These are phyloP conservation scores for Actinopyga echinites DNA, from an alignment of 53 echinoderm and acorn worm species.

Conservation along the genomic window DNA sequence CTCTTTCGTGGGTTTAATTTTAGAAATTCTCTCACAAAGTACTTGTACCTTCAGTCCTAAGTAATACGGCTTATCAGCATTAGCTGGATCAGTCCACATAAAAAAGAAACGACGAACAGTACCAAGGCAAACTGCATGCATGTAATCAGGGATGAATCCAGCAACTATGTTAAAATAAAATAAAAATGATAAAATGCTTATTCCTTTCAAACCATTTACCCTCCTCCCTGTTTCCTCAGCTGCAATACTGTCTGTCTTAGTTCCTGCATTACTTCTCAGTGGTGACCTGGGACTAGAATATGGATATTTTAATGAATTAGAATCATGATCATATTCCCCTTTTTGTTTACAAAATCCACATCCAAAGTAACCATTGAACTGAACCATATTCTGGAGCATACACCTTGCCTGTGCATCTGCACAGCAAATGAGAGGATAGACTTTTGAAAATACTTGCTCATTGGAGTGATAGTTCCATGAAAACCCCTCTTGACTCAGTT, in stretches of 20 bases:
- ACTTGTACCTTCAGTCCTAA: not conserved
- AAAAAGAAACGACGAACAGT: conserved; percentile 22
- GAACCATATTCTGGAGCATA: conserved; percentile 47
- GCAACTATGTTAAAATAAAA: conserved; percentile 41
- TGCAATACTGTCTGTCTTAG: not conserved
- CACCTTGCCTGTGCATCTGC: conserved; percentile 57
- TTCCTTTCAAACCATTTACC: conserved; percentile 32
- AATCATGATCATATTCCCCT: conserved; percentile 15
- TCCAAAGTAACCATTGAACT: conserved; percentile 57
- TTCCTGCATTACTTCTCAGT: not conserved
- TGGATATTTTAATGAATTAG: too few species aligned
- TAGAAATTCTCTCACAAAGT: conserved; percentile 1
- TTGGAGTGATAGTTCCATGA: not conserved
- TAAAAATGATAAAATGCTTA: conserved; percentile 49
- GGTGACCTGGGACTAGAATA: not conserved
- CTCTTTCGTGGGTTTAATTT: conserved; percentile 30
- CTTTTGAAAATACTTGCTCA: conserved; percentile 10
- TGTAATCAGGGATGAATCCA: conserved; percentile 55
- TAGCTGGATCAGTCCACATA: conserved; percentile 38
- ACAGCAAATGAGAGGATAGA: conserved; percentile 38
- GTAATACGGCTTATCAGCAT: conserved; percentile 11
- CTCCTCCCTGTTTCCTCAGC: not conserved
- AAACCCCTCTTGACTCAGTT: conserved; percentile 43
- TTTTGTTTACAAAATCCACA: conserved; percentile 29
- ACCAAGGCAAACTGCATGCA: conserved; percentile 52